phyloP scores from a whole-genome alignment of 2,888 invertebrate species.

The Zhuqinia jingwanae region DNA sequence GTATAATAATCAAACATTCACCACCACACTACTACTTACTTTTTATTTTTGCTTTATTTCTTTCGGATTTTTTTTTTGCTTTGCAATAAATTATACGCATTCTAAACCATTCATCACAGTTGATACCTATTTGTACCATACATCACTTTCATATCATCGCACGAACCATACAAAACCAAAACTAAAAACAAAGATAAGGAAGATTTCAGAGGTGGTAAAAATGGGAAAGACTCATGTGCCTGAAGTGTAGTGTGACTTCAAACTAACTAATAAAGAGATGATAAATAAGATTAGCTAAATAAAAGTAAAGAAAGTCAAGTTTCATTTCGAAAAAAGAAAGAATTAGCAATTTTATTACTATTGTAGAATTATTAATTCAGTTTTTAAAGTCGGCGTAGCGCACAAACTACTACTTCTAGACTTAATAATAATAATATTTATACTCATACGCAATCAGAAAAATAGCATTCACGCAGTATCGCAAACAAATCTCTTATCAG shows the following conservation, averaged over 20 bases:
- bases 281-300: constrained; percentile 67
- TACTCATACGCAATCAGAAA: constrained; percentile 72
- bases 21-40: background rate
- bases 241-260: constrained; percentile 33
- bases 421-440: constrained; percentile 44
- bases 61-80: constrained; percentile 14
- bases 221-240: constrained; percentile 59
- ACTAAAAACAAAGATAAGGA: constrained; percentile 51
- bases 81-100: background rate
- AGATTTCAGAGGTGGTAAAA: constrained; percentile 25
- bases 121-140: constrained; percentile 71
- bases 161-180: constrained; percentile 51
- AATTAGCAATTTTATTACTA: constrained; percentile 63
- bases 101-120: constrained; percentile 74
- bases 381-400: constrained; percentile 71
- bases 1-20: too few species aligned
- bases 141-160: constrained; percentile 52
- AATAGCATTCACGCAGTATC: constrained; percentile 74
- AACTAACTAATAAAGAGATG: constrained; percentile 55
- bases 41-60: constrained; percentile 39
- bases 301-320: constrained; percentile 69
- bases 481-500: constrained; percentile 72
- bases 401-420: constrained; percentile 65
- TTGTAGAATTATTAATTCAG: constrained; percentile 59
- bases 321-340: constrained; percentile 68